These are phyloP conservation scores for Bovichtus variegatus DNA, from an alignment of 2,797 vertebrate genomes.

Conservation along the genomic window DNA sequence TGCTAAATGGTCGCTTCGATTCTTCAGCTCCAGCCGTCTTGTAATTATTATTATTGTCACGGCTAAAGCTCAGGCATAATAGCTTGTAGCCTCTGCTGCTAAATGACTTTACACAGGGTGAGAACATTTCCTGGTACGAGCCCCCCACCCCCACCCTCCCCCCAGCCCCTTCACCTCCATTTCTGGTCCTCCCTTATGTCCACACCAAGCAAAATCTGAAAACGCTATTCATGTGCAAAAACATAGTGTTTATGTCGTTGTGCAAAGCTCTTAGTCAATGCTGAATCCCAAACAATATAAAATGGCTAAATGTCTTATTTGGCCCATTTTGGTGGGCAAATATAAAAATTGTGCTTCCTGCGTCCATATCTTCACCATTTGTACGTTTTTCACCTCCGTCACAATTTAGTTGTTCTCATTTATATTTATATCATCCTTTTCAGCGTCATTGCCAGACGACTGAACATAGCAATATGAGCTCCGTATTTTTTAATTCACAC, in stretches of 20 bases:
- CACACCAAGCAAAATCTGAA: background rate
- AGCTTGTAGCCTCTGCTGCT: slow-evolving; percentile 69
- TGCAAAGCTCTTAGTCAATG: background rate
- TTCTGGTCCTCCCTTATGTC: background rate
- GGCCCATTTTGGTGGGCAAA: background rate
- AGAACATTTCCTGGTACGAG: slow-evolving; percentile 63
- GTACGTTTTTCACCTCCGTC: too few species aligned
- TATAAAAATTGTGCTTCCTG: background rate
- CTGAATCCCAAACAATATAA: background rate
- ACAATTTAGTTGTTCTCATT: too few species aligned
- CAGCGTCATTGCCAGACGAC: background rate
- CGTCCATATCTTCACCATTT: too few species aligned
- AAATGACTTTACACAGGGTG: slow-evolving; percentile 71
- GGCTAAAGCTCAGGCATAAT: slow-evolving; percentile 66
- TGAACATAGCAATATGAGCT: background rate
- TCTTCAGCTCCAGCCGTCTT: slow-evolving; percentile 61
- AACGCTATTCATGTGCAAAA: background rate
- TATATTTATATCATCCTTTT: slow-evolving; percentile 4
- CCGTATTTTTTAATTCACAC: slow-evolving; percentile 11
- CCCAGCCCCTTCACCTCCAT: background rate
- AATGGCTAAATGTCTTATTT: background rate
- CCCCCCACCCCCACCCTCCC: slow-evolving; percentile 33
- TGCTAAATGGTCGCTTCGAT: slow-evolving; percentile 75
- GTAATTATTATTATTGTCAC: slow-evolving; percentile 81
- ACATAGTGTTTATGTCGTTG: background rate